Base-by-base conservation (phyloP, 2,113 vertebrate species). In the Sander lucioperca region DNA sequence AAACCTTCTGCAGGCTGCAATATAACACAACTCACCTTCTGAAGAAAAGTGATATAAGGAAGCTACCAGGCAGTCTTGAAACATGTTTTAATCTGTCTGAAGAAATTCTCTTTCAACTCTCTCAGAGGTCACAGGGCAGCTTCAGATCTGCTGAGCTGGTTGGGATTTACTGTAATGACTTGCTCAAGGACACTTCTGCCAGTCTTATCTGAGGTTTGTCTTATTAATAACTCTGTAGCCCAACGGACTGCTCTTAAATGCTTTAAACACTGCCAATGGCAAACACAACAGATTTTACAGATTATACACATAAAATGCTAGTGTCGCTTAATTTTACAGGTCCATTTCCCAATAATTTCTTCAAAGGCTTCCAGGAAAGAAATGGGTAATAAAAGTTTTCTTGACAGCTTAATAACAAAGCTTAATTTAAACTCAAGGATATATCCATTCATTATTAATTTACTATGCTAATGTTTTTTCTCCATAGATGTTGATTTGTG, bases 61-160 rank as follows among this genome's bases (percentile, higher is more conserved):
- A n/a, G 36, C 61, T 21, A 50, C 48, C 3, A 27, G 33, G 59
- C 75, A 45, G 47, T 77, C 68, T 77, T 30, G 8, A 54, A 61
- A 70, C 19, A 54, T 54, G 45, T 59, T 54, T 47, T 70, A 61
- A 79, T 81, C 48, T 65, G 62, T 45, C 57, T 16, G 15, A 53
- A 63, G 63, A 77, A 54, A 73, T 43, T n/a, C 7, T 48, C n/a
- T 66, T 57, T 77, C 57, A 18, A 33, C 53, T 56, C 36, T 74
- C 54, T 76, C 56, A 23, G 45, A 74, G 64, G 63, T 81, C 51
- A 76, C 45, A 82, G 18, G 53, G 53, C 47, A 59, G 50, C 71
- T 54, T 86, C n/a, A 65, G 16, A 69, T 83, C 51, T 65, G 21
- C 27, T 30, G 39, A 56, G 50, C 58, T 83, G 45, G 39, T 65